Evolutionary conservation across 2,113 vertebrate genomes (phyloP).

Genomic region (Ariopsis seemanni): DNA sequence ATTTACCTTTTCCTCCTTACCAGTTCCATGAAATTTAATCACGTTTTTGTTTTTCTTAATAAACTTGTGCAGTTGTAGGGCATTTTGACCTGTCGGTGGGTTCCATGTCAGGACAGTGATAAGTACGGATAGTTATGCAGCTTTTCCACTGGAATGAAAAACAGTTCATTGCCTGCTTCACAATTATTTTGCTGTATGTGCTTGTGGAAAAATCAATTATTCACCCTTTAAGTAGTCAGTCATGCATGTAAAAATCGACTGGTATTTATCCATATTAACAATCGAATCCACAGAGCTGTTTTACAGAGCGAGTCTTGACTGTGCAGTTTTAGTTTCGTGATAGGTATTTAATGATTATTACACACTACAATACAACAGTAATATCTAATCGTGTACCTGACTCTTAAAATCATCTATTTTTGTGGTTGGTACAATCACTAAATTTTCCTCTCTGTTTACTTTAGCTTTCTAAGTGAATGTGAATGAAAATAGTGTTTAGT

Average conservation of each 20-base stretch:
- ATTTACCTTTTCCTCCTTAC: not conserved
- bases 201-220: constrained; percentile 14
- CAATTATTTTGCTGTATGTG: not conserved
- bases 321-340: not conserved
- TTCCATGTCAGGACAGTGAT: not conserved
- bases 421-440: not conserved
- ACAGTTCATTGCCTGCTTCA: not conserved
- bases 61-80: not conserved
- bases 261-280: not conserved
- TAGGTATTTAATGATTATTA: not conserved
- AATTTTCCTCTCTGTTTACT: not conserved
- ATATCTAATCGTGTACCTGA: not conserved
- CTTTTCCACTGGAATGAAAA: no score
- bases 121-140: not conserved
- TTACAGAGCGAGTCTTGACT: not conserved
- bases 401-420: not conserved
- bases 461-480: not conserved
- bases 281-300: not conserved
- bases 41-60: not conserved
- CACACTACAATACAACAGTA: not conserved
- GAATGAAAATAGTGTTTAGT: not conserved
- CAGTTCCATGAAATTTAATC: not conserved
- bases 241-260: not conserved
- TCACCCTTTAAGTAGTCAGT: not conserved
- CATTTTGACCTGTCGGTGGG: not conserved